Conservation (phyloP, 53 echinoderm and acorn worm species). For the Temnopleurus reevesii region DNA sequence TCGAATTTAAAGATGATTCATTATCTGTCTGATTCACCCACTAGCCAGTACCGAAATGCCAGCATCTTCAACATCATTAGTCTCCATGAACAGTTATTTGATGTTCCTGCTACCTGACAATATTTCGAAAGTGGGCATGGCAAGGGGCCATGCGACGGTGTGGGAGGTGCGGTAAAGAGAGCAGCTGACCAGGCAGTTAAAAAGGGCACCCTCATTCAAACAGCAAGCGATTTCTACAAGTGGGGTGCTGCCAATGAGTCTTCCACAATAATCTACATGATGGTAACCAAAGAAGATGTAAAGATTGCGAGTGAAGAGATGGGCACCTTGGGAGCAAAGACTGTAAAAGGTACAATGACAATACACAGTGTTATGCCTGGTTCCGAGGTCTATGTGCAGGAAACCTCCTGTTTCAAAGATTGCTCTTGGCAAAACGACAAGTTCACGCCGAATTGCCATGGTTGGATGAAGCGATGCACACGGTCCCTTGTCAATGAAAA, state of each 20-base stretch:
- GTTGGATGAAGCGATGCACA: no score
- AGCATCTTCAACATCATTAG: background rate
- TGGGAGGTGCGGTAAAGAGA: slow-evolving; percentile 50
- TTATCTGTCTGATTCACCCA: slow-evolving; percentile 40
- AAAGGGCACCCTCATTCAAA: slow-evolving; percentile 34
- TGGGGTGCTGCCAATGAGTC: background rate
- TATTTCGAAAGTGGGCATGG: slow-evolving; percentile 52
- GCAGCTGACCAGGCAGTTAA: slow-evolving; percentile 46
- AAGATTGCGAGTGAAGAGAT: background rate
- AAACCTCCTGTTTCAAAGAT: slow-evolving; percentile 49
- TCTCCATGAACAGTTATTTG: background rate
- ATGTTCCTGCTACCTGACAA: background rate
- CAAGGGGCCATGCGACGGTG: slow-evolving; percentile 54
- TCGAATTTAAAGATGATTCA: slow-evolving; percentile 13
- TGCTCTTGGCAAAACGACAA: no score
- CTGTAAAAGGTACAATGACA: slow-evolving; percentile 4
- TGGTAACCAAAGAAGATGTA: slow-evolving; percentile 31
- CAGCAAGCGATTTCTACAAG: slow-evolving; percentile 4
- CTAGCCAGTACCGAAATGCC: slow-evolving; percentile 36
- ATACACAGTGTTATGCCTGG: background rate
- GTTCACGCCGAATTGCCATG: no score
- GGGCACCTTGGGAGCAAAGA: slow-evolving; percentile 8
- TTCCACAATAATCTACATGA: background rate
- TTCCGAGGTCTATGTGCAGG: slow-evolving; percentile 10
- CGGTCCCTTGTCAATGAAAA: no score